Evolutionary conservation across 2,797 vertebrate genomes (phyloP).

Genomic region (Galago senegalensis): DNA sequence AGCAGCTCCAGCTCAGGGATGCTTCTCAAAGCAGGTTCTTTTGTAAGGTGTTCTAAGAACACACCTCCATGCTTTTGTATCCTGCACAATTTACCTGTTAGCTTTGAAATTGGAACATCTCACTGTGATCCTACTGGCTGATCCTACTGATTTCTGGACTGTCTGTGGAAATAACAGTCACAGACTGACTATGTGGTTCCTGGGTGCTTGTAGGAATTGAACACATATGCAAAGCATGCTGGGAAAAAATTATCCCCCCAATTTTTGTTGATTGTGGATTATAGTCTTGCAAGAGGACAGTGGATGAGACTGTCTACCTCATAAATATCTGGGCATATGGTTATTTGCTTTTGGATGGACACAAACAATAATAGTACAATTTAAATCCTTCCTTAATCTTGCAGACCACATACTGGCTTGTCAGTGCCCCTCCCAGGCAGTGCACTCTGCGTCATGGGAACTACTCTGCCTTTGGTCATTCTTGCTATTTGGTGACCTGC

Average conservation of each 20-base stretch:
- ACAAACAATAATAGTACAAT: not conserved
- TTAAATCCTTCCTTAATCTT: conserved; percentile 8
- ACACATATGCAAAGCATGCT: not conserved
- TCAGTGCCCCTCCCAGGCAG: not conserved
- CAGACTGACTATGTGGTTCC: not conserved
- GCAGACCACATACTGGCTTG: not conserved
- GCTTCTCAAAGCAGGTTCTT: not conserved
- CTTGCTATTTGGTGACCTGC: not conserved
- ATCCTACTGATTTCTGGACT: conserved; percentile 7
- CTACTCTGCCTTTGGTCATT: not conserved
- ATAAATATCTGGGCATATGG: not conserved
- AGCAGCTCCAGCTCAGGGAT: not conserved
- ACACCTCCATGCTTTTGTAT: not conserved
- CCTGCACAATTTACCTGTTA: not conserved
- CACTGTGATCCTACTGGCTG: not conserved
- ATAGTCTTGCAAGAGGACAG: not conserved
- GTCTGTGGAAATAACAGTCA: not conserved
- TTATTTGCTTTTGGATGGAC: not conserved
- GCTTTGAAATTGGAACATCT: not conserved
- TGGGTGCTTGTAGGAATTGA: not conserved
- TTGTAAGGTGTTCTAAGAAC: not conserved
- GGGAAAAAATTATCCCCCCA: not conserved
- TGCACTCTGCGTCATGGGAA: not conserved
- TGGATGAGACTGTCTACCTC: not conserved
- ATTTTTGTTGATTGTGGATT: not conserved